Base-by-base conservation (phyloP, 2,888 invertebrate genomes). In the Lordiphosa andalusiaca region DNA sequence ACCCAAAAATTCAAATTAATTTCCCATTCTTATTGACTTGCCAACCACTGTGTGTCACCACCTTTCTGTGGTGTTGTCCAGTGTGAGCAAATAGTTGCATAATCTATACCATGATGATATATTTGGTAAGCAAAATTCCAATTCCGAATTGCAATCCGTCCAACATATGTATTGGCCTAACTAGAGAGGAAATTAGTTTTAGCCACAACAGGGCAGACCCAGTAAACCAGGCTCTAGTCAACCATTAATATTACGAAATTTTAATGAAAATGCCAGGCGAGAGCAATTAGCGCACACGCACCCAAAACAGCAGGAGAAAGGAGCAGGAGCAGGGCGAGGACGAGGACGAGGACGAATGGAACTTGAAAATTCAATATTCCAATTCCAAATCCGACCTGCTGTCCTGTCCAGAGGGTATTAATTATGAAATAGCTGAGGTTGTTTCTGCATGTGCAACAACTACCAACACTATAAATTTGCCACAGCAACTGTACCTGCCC, bases 401-500 rank as follows among this genome's bases (percentile, higher is more conserved):
- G 30, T 13, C 16, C n/a, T n/a, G 40, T 21, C 40, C 40, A 19
- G 25, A 16, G 49, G 37, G 39, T 55, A 74, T 77, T 74, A 80
- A 76, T 75, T 76, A 75, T 80, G 73, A 69, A 66, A 68, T 42
- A 63, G 63, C 56, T 51, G 46, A 54, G 62, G 48, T 53, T 38
- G 36, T 47, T 47, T 33, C 37, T 38, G 49, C 12, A 25, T 25
- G 25, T 7, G 25, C 25, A 25, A 25, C 25, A n/a, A 21, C 13
- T n/a, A 56, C 33, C 3, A 42, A 42, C 73, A 69, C 76, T 76
- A 74, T 68, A 62, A 73, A 65, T 69, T 52, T 73, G 71, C 69
- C 69, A 69, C 61, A 82, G 60, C 71, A 82, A 77, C 77, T 77
- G 77, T 77, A 77, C 77, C 75, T 68, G 64, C 13, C 59, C 66